These are phyloP conservation scores for Parapsyche elsis DNA, from an alignment of 1,140 invertebrate genomes.

Conservation along the genomic window DNA sequence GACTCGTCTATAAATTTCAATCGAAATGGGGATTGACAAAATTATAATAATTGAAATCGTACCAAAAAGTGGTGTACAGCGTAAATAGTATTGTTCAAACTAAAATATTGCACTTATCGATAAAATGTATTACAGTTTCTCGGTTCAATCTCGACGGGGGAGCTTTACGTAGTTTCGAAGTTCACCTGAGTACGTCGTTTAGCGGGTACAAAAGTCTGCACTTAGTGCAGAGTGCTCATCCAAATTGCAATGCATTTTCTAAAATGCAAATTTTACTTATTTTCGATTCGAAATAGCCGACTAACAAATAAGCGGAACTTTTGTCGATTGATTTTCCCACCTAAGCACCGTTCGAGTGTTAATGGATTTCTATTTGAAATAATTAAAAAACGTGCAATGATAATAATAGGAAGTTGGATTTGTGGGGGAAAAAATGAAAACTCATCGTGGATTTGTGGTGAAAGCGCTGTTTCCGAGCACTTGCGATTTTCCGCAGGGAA, in stretches of 20 bases:
- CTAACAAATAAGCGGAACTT: too few relatives aligned
- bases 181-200: conserved; percentile 1
- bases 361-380: too few relatives aligned
- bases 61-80: background rate
- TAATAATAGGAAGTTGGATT: too few relatives aligned
- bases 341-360: too few relatives aligned
- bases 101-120: conserved; percentile 5
- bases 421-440: too few relatives aligned
- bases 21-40: background rate
- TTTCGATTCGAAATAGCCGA: too few relatives aligned
- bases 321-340: too few relatives aligned
- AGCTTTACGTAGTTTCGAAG: background rate
- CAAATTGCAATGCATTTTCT: conserved; percentile 36
- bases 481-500: conserved; percentile 1
- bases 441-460: too few relatives aligned
- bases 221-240: conserved; percentile 6
- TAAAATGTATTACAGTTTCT: background rate
- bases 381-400: too few relatives aligned
- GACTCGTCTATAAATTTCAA: background rate
- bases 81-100: background rate
- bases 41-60: background rate
- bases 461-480: background rate
- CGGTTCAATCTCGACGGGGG: background rate
- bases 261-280: too few relatives aligned
- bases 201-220: conserved; percentile 26